These are phyloP conservation scores for Oryzias celebensis DNA, from an alignment of 2,113 vertebrate species.

Conservation along the genomic window DNA sequence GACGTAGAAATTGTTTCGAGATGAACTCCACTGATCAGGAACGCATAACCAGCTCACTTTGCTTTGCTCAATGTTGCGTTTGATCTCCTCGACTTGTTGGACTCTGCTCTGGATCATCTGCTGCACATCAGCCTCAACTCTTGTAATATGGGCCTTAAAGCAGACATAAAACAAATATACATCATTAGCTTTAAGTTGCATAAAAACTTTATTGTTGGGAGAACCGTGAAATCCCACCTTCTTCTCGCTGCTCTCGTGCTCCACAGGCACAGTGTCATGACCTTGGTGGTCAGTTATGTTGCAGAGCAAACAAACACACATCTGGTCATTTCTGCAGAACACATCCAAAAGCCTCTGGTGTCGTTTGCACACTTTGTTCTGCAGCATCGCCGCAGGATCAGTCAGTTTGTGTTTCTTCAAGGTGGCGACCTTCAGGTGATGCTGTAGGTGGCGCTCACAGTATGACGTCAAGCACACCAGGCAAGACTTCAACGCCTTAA, in stretches of 20 bases:
- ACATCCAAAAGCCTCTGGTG: constrained; percentile 90
- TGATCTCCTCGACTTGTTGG: constrained; percentile 74
- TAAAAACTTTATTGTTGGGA: neutral
- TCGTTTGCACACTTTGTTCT: constrained; percentile 83
- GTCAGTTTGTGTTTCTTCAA: constrained; percentile 86
- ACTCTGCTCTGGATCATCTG: constrained; percentile 74
- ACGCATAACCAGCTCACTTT: constrained; percentile 61
- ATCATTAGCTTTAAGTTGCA: neutral
- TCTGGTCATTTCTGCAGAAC: constrained; percentile 80
- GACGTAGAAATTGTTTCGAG: fast-evolving
- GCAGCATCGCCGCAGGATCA: constrained; percentile 83
- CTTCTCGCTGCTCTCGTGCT: constrained; percentile 68
- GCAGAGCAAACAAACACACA: constrained; percentile 89
- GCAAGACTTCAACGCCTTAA: constrained; percentile 86
- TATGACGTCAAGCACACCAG: constrained; percentile 90
- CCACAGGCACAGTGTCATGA: constrained; percentile 77
- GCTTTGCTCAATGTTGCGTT: constrained; percentile 65
- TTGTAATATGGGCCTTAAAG: constrained; percentile 63
- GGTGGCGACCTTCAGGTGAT: constrained; percentile 82
- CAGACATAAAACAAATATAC: neutral
- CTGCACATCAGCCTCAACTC: constrained; percentile 55
- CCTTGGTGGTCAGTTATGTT: constrained; percentile 88
- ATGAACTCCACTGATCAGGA: neutral
- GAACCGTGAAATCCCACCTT: constrained; percentile 53
- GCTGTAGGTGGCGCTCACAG: constrained; percentile 87